These are phyloP conservation scores for Archocentrus centrarchus DNA, from an alignment of 2,113 vertebrate species.

Conservation along the genomic window DNA sequence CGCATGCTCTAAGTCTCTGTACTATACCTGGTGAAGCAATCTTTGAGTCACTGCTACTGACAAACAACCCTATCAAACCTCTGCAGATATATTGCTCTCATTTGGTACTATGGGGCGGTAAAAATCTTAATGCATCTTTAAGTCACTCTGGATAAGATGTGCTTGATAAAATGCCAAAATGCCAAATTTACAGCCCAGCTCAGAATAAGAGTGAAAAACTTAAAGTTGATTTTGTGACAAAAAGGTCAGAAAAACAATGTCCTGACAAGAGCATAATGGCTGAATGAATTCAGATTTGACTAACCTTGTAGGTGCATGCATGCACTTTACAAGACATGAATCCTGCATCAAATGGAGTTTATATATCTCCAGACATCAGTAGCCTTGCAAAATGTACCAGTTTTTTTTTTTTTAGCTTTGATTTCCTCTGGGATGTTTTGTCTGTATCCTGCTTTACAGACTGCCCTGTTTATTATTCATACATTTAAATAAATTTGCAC, in stretches of 20 bases:
- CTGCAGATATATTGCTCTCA: conserved; percentile 21
- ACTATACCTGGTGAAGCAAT: conserved; percentile 12
- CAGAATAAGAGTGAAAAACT: background rate
- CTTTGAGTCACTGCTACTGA: conserved; percentile 26
- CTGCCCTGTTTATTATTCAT: conserved; percentile 47
- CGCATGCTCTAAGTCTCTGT: background rate
- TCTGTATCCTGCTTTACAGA: conserved; percentile 5
- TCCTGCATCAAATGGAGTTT: background rate
- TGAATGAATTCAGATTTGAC: background rate
- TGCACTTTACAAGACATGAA: background rate
- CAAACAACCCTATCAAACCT: conserved; percentile 30
- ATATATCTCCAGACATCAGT: background rate
- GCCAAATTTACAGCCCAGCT: conserved; percentile 20
- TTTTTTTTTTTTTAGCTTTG: background rate
- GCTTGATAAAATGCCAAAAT: conserved; percentile 37
- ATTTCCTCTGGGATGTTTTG: conserved; percentile 39
- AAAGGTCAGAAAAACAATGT: background rate
- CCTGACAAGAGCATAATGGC: background rate
- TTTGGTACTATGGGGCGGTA: conserved; percentile 14
- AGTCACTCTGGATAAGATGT: conserved; percentile 23
- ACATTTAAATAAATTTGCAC: conserved; percentile 54
- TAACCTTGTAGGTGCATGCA: background rate
- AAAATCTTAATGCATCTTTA: conserved; percentile 46
- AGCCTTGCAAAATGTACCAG: background rate
- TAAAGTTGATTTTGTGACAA: background rate